These are phyloP conservation scores for Microcebus murinus DNA, from an alignment of 2,113 vertebrate species.

Conservation along the genomic window DNA sequence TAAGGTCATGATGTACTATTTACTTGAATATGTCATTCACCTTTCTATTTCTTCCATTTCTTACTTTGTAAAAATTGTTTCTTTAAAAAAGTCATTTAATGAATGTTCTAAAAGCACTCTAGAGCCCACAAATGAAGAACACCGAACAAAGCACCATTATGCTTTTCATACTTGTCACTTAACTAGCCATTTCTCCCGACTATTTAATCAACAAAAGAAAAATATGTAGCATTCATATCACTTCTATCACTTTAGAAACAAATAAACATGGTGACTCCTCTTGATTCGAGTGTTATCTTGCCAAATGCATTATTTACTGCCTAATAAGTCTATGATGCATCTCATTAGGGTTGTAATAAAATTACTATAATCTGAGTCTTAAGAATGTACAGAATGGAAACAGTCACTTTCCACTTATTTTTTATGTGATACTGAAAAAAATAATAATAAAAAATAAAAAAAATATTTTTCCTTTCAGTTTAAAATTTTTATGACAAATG, in stretches of 20 bases:
- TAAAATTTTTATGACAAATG: not conserved
- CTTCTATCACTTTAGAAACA: not conserved
- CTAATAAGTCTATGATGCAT: not conserved
- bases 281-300: not conserved
- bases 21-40: not conserved
- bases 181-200: not conserved
- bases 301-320: not conserved
- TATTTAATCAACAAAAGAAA: not conserved
- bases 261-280: not conserved
- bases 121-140: not conserved
- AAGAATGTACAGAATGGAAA: not conserved
- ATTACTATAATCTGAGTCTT: not conserved
- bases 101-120: not conserved
- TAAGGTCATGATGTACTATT: not conserved
- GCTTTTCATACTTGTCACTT: not conserved
- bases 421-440: not conserved
- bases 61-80: not conserved
- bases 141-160: not conserved
- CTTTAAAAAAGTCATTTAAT: not conserved
- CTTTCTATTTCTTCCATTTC: not conserved
- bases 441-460: not conserved
- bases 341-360: not conserved
- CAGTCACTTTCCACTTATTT: not conserved
- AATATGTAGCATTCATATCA: not conserved
- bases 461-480: not conserved